Evolutionary conservation across 2,888 invertebrate species (phyloP).

Genomic region (Ferdinandea cuprea): DNA sequence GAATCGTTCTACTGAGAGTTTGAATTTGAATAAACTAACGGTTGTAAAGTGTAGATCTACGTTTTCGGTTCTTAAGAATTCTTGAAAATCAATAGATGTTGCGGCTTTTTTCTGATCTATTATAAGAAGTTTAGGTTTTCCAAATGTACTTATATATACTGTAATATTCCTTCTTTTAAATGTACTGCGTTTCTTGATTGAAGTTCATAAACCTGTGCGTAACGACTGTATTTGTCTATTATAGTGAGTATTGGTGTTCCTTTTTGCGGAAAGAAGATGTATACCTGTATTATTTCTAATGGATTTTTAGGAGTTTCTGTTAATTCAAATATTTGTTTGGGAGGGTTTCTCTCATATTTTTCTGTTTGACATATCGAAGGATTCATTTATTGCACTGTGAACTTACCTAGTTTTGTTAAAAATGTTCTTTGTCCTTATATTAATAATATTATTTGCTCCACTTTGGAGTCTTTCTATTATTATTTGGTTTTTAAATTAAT

Average conservation of each 20-base stretch:
- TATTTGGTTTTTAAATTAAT: too few species aligned
- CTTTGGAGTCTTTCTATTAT: too few species aligned
- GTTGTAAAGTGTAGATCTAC: too few species aligned
- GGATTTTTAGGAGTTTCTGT: too few species aligned
- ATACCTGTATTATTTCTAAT: slow-evolving; percentile 24
- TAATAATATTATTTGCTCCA: too few species aligned
- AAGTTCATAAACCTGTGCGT: too few species aligned
- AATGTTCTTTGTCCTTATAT: slow-evolving; percentile 1
- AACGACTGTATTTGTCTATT: too few species aligned
- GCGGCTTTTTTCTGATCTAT: too few species aligned
- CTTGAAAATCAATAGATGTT: slow-evolving; percentile 19
- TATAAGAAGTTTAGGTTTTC: slow-evolving; percentile 13
- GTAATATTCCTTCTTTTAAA: slow-evolving; percentile 24
- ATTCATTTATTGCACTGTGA: slow-evolving; percentile 49
- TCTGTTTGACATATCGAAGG: slow-evolving; percentile 23
- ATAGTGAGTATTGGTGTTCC: too few species aligned
- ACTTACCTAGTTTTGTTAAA: slow-evolving; percentile 25
- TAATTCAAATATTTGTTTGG: too few species aligned
- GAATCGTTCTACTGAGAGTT: slow-evolving; percentile 9
- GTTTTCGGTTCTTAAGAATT: slow-evolving; percentile 27
- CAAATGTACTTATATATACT: slow-evolving; percentile 18
- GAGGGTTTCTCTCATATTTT: slow-evolving; percentile 43
- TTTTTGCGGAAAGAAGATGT: slow-evolving; percentile 16
- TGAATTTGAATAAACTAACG: slow-evolving; percentile 16
- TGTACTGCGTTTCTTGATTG: too few species aligned